Percentiles rank a stretch among this genome's conserved stretches.
Conservation (phyloP, 2,113 vertebrate species). For the Corvus hawaiiensis region DNA sequence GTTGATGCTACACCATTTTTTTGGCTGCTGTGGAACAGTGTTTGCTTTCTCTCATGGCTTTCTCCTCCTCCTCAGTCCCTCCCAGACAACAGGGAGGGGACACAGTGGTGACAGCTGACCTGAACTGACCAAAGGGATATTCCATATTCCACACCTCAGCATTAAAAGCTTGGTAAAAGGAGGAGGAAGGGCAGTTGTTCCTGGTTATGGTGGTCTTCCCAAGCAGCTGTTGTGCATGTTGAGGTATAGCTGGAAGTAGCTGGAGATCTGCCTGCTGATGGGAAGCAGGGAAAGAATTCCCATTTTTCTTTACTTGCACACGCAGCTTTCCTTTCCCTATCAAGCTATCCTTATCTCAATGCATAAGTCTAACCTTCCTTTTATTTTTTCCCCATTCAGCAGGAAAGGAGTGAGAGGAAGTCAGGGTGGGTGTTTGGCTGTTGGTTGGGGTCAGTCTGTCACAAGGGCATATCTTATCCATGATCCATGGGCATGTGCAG, state of each 20-base stretch:
- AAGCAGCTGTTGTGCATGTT: background rate
- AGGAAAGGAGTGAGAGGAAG: background rate
- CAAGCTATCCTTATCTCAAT: background rate
- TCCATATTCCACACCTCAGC: background rate
- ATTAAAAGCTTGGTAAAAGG: background rate
- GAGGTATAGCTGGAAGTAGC: background rate
- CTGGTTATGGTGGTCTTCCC: background rate
- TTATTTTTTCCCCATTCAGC: background rate
- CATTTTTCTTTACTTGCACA: background rate
- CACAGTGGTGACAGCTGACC: background rate
- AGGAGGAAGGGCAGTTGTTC: background rate
- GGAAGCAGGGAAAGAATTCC: background rate
- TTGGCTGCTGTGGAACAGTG: background rate
- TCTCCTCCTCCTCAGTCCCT: background rate
- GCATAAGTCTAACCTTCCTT: background rate
- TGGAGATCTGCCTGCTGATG: background rate
- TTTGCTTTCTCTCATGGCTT: background rate
- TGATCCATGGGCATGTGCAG: background rate
- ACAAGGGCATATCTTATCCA: background rate
- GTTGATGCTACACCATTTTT: background rate
- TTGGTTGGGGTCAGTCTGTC: background rate
- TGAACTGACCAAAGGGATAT: background rate
- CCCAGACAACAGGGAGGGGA: background rate
- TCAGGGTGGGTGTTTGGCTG: background rate
- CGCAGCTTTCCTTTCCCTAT: background rate